These are phyloP conservation scores for Dipodomys spectabilis DNA, from an alignment of 2,113 vertebrate genomes.

Conservation along the genomic window DNA sequence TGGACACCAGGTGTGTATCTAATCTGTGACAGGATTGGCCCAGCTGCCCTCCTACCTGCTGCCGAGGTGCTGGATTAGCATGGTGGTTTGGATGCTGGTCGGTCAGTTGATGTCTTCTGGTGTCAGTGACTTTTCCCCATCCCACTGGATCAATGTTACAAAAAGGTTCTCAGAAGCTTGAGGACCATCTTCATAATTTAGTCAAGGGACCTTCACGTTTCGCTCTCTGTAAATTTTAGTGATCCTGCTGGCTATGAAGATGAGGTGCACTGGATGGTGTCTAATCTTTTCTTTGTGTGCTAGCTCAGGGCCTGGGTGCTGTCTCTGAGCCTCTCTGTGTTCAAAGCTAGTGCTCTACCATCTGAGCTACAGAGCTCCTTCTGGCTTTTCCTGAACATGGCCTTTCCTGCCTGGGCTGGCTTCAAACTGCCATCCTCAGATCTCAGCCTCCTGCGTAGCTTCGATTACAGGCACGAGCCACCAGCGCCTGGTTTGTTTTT, in stretches of 20 bases:
- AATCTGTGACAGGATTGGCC: not conserved
- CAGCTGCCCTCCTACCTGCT: not conserved
- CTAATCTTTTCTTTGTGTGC: not conserved
- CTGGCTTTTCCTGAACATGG: no score
- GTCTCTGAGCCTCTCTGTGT: no score
- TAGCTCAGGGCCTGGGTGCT: no score
- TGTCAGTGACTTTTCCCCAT: not conserved
- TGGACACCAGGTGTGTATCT: not conserved
- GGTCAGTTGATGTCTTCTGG: not conserved
- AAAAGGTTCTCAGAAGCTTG: not conserved
- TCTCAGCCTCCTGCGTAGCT: no score
- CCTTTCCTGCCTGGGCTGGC: no score
- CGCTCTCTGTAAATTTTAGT: constrained; percentile 25
- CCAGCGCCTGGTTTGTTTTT: no score
- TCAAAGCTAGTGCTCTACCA: no score
- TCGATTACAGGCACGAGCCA: no score
- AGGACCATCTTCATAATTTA: not conserved
- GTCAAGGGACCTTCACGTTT: not conserved
- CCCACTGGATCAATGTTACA: not conserved
- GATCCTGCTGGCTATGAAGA: constrained; percentile 55
- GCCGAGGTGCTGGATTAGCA: not conserved
- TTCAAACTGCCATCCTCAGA: no score
- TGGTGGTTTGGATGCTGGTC: not conserved
- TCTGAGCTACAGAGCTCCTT: no score
- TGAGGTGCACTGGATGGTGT: not conserved